A percentile compares a stretch with the other conserved stretches of the same genome.
These are phyloP conservation scores for Sceloporus tristichus DNA, from an alignment of 2,113 vertebrate genomes.

Conservation along the genomic window DNA sequence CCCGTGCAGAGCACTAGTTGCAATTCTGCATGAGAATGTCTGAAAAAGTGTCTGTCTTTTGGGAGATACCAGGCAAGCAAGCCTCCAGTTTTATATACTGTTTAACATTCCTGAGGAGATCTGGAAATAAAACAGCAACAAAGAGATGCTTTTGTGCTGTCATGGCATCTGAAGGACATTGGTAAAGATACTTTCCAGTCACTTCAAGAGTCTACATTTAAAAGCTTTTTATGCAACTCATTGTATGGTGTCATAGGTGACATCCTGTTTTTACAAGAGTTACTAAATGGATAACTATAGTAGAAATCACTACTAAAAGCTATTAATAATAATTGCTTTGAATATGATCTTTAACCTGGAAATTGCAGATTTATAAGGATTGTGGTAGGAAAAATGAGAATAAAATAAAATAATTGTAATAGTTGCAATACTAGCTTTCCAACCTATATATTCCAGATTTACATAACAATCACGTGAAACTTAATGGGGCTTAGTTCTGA, in stretches of 20 bases:
- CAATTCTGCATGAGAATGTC: too few relatives aligned
- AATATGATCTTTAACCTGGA: neutral
- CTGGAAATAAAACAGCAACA: neutral
- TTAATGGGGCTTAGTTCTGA: neutral
- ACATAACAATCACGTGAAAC: too few relatives aligned
- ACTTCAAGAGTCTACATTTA: neutral
- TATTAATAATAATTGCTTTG: neutral
- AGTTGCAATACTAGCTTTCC: too few relatives aligned
- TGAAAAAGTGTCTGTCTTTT: neutral
- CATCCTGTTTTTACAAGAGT: too few relatives aligned
- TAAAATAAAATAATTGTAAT: too few relatives aligned
- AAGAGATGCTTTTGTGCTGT: neutral
- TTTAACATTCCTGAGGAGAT: neutral
- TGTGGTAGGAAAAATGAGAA: neutral
- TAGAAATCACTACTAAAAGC: neutral
- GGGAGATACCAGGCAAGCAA: neutral
- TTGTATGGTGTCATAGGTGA: too few relatives aligned
- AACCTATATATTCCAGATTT: too few relatives aligned
- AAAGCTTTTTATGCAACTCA: slow-evolving; percentile 6
- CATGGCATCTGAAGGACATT: neutral
- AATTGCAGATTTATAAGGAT: neutral
- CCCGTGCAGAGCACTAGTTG: too few relatives aligned
- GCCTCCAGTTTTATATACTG: neutral
- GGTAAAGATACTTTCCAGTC: neutral
- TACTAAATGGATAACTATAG: neutral